Conservation (phyloP, 2,797 vertebrate genomes). For the Emys orbicularis region DNA sequence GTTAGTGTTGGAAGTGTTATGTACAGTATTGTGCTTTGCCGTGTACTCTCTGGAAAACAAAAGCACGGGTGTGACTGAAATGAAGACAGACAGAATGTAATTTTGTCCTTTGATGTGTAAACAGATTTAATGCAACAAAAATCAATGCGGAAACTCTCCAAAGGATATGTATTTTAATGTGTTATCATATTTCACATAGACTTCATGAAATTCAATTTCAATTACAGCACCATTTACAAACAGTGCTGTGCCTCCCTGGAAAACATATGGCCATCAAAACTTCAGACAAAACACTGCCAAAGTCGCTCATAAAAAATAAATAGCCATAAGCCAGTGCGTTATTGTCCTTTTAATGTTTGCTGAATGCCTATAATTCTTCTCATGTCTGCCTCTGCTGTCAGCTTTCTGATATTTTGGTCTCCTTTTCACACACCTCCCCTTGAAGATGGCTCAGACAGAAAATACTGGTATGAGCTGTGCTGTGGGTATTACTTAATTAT, state of each 20-base stretch:
- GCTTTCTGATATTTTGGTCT: slow-evolving; percentile 40
- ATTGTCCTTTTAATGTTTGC: slow-evolving; percentile 76
- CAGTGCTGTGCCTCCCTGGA: slow-evolving; percentile 63
- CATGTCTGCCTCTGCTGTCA: slow-evolving; percentile 1
- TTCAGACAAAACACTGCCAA: slow-evolving; percentile 76
- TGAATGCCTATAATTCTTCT: slow-evolving; percentile 67
- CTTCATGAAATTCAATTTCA: slow-evolving; percentile 80
- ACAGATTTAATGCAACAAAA: slow-evolving; percentile 76
- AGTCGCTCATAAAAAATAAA: slow-evolving; percentile 73
- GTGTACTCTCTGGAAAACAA: slow-evolving; percentile 59
- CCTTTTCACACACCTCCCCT: background rate
- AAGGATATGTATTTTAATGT: slow-evolving; percentile 72
- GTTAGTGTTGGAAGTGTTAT: slow-evolving; percentile 26
- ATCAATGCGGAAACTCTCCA: slow-evolving; percentile 75
- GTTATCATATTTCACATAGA: slow-evolving; percentile 76
- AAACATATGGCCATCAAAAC: slow-evolving; percentile 80
- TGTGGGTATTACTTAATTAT: slow-evolving; percentile 22
- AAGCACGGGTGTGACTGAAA: slow-evolving; percentile 66
- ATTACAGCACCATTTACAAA: slow-evolving; percentile 77
- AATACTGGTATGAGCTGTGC: background rate
- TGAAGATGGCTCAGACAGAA: background rate
- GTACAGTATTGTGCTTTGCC: slow-evolving; percentile 42
- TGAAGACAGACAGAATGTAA: slow-evolving; percentile 70
- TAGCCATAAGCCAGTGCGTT: slow-evolving; percentile 72
- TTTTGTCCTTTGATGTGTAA: slow-evolving; percentile 73